Evolutionary conservation across 2,113 vertebrate genomes (phyloP), one percentile per base, ranked within the genome.

Genomic region (Macaca fascicularis): DNA sequence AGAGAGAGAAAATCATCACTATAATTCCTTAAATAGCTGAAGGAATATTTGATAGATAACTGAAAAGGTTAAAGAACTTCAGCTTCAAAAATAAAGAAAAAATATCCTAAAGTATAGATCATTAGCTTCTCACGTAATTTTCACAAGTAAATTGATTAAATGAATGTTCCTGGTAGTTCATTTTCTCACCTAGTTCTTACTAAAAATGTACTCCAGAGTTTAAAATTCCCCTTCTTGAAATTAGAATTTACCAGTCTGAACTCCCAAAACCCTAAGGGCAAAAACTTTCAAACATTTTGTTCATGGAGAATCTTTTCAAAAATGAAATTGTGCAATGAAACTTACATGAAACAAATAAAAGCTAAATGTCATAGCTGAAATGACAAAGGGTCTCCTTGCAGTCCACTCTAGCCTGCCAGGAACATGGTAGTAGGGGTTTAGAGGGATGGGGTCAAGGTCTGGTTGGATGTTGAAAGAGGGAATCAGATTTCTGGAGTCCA

Each of bases 91-190:
- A 97, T 64, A 92, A 48, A 67, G 55, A 59, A 93, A 61, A 70
- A 30, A 20, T n/a, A 84, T 69, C 69, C 95, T 84, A 78, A 38
- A 78, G 50, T 64, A 92, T 14, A 93, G 64, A 89, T 61, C 92
- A 81, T 89, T 87, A 88, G 50, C 61, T 97, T 97, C 93, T 97
- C 97, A 97, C 38, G 69, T 86, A 92, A 97, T 96, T 96, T 97
- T 93, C 92, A 96, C 83, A 75, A 94, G 70, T 78, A 90, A 94
- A 90, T 4, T 87, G 55, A 95, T 90, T 97, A 88, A 80, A 78
- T 94, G 5, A 55, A 90, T 82, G 30, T 90, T 94, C 57, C 38
- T 48, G 11, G 64, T 78, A 88, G 32, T 78, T 94, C 59, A 83
- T 90, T 97, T 97, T 95, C 96, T 97, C 80, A 85, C 67, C 67